phyloP scores from a whole-genome alignment of 2,113 vertebrate species.

The Myotis davidii region DNA sequence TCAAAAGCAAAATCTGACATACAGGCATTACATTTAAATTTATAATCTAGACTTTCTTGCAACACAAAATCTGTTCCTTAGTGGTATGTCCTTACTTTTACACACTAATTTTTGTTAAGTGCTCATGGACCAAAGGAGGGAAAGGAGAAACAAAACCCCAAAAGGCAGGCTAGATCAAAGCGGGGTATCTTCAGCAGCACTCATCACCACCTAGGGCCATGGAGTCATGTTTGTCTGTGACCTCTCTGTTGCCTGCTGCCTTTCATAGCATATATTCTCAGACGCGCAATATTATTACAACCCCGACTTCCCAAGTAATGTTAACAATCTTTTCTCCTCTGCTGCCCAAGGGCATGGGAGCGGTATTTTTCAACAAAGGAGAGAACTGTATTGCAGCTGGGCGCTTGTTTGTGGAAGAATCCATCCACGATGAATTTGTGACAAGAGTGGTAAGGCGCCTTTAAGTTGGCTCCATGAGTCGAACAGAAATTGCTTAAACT shows the following conservation, averaged over 20 bases:
- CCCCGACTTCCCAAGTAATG: background rate
- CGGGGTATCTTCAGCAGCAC: background rate
- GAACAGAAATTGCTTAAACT: background rate
- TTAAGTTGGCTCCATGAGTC: background rate
- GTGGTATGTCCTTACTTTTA: background rate
- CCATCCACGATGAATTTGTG: slow-evolving; percentile 89
- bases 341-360: slow-evolving; percentile 87
- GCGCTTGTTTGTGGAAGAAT: slow-evolving; percentile 90
- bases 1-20: slow-evolving; percentile 1
- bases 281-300: no score
- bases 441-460: slow-evolving; percentile 87
- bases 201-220: background rate
- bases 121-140: background rate
- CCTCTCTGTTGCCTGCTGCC: background rate
- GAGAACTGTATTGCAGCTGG: slow-evolving; percentile 93
- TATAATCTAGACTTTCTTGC: background rate
- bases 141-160: background rate
- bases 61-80: background rate
- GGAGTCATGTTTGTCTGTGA: background rate
- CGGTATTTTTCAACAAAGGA: slow-evolving; percentile 92
- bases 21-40: background rate
- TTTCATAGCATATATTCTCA: background rate
- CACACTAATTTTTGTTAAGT: background rate
- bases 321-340: background rate
- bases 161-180: background rate